Base-by-base conservation (phyloP, 2,888 invertebrate species). In the Cetonia aurata region DNA sequence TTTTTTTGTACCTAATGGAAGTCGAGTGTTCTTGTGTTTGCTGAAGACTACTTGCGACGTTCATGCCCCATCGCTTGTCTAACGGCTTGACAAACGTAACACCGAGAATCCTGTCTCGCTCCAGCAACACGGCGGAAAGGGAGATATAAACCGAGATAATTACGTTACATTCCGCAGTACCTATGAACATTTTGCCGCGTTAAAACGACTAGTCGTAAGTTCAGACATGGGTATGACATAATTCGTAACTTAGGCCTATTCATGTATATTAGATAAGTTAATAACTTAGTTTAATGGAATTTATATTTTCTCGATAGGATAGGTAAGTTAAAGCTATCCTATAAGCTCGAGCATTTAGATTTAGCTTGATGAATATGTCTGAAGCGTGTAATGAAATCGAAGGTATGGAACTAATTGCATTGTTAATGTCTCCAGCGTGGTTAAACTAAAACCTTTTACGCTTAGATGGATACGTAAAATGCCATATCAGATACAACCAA, bases 1-100 rank as follows among this genome's bases (percentile, higher is more conserved):
- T 62, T 70, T 60, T 59, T 53, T 70, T 53, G 55, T 42, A 62
- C 60, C 55, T 70, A 70, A 70, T 70, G 70, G 70, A 70, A 55
- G 55, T 52, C 42, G 42, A 65, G 70, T 70, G 70, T 70, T 46
- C 65, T 55, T 17, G 65, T 65, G 70, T 70, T 70, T 70, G 62
- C 55, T 15, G 62, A 70, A 70, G 70, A 70, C 70, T 62, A 60
- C 60, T 62, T 25, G 53, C 59, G 57, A 10, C 19, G 57, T 57
- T 57, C n/a, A 42, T 33, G 57, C 57, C 17, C 42, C 57, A 57
- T 57, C 57, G 57, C 57, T 33, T 12, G 15, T 57, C 42, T 57
- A 57, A 57, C 57, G 15, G 57, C 57, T 57, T 42, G 57, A 57
- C 57, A 57, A 57, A 57, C 57, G 57, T 57, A 57, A 56, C 56